A percentile compares a stretch with the other conserved stretches of the same genome.
These are phyloP conservation scores for Emydoidea blandingii DNA, from an alignment of 2,797 vertebrate species.

Conservation along the genomic window DNA sequence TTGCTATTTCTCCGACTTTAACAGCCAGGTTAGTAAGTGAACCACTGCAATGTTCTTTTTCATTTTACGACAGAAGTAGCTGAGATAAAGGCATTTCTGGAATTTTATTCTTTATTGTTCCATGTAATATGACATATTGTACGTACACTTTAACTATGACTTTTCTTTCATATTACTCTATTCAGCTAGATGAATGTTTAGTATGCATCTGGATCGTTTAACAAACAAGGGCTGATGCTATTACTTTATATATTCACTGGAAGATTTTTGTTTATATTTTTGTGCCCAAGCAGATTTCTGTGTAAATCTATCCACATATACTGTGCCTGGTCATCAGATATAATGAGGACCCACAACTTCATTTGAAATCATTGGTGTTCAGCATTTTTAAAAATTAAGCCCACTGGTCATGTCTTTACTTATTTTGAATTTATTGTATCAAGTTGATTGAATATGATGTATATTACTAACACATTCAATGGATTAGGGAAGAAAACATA, in stretches of 20 bases:
- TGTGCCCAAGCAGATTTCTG: neutral
- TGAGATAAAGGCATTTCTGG: neutral
- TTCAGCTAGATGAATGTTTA: neutral
- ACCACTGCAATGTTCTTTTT: neutral
- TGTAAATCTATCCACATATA: slow-evolving; percentile 3
- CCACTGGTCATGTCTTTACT: slow-evolving; percentile 68
- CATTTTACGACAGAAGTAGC: neutral
- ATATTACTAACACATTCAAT: slow-evolving; percentile 24
- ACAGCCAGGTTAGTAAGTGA: slow-evolving; percentile 88
- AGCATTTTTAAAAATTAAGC: slow-evolving; percentile 44
- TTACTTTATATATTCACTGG: neutral
- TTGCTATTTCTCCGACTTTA: slow-evolving; percentile 82
- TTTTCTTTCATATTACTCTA: neutral
- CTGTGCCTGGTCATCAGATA: neutral
- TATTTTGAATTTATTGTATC: slow-evolving; percentile 51
- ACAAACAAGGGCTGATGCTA: neutral
- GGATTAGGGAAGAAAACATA: slow-evolving; percentile 58
- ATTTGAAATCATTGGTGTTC: slow-evolving; percentile 28
- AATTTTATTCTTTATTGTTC: neutral
- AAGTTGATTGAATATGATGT: slow-evolving; percentile 19
- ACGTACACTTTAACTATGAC: neutral
- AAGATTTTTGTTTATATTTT: neutral
- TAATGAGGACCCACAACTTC: fast-evolving
- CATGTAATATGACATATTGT: neutral
- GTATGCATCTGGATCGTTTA: slow-evolving; percentile 19